A percentile compares a stretch with the other conserved stretches of the same genome.
These are phyloP conservation scores for Phacellophora camtschatica DNA, from an alignment of 30 jellyfish, hydroid and myxozoan genomes.

Conservation along the genomic window DNA sequence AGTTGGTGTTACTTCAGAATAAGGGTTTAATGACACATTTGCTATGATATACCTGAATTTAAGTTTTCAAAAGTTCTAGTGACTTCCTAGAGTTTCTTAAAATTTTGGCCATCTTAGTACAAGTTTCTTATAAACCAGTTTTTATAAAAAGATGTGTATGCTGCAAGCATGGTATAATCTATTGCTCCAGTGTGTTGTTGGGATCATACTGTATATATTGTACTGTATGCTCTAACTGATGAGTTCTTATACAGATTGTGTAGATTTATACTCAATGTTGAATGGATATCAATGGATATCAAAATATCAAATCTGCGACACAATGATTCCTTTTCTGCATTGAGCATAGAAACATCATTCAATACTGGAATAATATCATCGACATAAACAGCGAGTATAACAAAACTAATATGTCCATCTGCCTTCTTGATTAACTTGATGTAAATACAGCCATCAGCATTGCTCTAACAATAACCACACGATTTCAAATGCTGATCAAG, in stretches of 20 bases:
- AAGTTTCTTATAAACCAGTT: too few species aligned
- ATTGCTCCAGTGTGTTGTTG: not conserved
- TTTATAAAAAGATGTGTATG: too few species aligned
- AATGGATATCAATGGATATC: too few species aligned
- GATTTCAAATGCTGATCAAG: constrained; percentile 6
- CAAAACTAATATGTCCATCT: constrained; percentile 1
- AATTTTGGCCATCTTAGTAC: not conserved
- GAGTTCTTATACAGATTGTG: too few species aligned
- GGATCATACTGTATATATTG: too few species aligned
- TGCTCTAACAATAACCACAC: constrained; percentile 3
- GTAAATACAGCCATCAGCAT: constrained; percentile 38
- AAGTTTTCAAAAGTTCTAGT: not conserved
- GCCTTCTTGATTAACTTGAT: not conserved
- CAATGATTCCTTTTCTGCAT: constrained; percentile 43
- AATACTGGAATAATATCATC: not conserved
- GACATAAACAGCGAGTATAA: not conserved
- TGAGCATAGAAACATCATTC: constrained; percentile 22
- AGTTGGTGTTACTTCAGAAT: not conserved
- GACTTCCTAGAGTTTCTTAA: not conserved
- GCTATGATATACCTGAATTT: not conserved
- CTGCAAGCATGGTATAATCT: not conserved
- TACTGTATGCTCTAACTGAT: too few species aligned
- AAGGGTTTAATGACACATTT: not conserved
- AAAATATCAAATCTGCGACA: constrained; percentile 34
- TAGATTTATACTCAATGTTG: not conserved